Base-by-base conservation (phyloP, 2,797 vertebrate species). In the Acanthurus leucopareius region DNA sequence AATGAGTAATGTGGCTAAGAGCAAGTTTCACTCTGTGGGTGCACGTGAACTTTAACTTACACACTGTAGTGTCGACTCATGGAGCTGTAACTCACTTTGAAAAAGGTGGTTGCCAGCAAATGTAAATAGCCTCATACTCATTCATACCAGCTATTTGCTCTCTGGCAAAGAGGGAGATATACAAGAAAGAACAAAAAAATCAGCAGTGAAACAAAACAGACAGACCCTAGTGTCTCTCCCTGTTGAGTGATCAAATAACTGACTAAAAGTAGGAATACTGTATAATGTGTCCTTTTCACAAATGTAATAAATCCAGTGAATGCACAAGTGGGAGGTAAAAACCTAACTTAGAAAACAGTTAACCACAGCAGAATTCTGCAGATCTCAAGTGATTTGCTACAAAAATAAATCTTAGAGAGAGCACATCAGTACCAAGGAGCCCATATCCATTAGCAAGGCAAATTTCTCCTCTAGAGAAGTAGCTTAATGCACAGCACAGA, bases 401-500 rank as follows among this genome's bases (percentile, higher is more conserved):
- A 67, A 89, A 91, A 88, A 90, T 83, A 91, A 83, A 88, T 72
- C 53, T 63, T 13, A 11, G 57, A 85, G 75, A 75, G 63, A 67
- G 53, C 65, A 80, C 73, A 84, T 85, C 76, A 83, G 69, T 85
- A 72, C 70, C 58, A 87, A 88, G 83, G 49, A 85, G 69, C 60
- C 51, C 59, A 45, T 40, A 54, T 51, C 16, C 49, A 90, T 90
- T 90, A 86, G 84, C 84, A 91, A 91, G 83, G 83, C 85, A 88
- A 72, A 90, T 90, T n/a, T 65, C 16, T 69, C 57, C 79, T 83
- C 78, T 14, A n/a, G 73, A 84, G 82, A 69, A 65, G 62, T 49
- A 52, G 59, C 77, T 54, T 58, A 82, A 73, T 77, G 68, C 79
- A 85, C 67, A 57, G 60, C 49, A 80, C 6, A 48, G 63, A 65